Evolutionary conservation across 1,140 invertebrate genomes (phyloP), one percentile per base, ranked within the genome.

Genomic region (Ceratoteleas bidentatus): DNA sequence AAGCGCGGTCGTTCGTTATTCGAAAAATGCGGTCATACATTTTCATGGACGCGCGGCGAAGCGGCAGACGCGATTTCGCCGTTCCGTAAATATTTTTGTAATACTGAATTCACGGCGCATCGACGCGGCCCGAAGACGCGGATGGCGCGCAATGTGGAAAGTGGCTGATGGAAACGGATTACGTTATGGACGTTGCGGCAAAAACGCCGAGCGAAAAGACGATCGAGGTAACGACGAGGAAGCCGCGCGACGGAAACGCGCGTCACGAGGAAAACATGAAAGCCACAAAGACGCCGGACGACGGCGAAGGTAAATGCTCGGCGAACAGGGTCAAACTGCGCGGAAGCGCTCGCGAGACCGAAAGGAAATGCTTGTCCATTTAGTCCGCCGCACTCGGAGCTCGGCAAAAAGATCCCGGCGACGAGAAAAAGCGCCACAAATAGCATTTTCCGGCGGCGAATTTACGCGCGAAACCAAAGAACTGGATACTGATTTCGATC

Each of bases 251-350:
- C 77, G 83, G 81, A 83, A 85, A 79, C 70, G 68, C 50, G 61
- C 47, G 53, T 75, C 69, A 57, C 58, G 50, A 79, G 58, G 61
- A 81, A 78, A 74, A 76, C 70, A 76, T 50, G 66, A 85, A 84
- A 85, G 78, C 74, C 75, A 64, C 74, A 66, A 78, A 78, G 65
- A 50, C 58, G 64, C 13, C 43, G 45, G 38, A 24, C 34, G 64
- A 61, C 64, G 38, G 65, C 58, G 57, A 40, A 49, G 75, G 72
- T 68, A 85, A 86, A 86, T 83, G 83, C 83, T 81, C 76, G 32
- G 2, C 36, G 70, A 83, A 86, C 73, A 69, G 75, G 85, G 78
- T 85, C 85, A 86, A 86, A 86, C 79, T 85, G 74, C 32, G 68
- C 68, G 85, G 85, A 84, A 86, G 72, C 64, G 74, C 54, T 73